Percentiles rank a stretch among this genome's conserved stretches.
These are phyloP conservation scores for Drosophila falleni DNA, from an alignment of 2,888 invertebrate genomes.

Conservation along the genomic window DNA sequence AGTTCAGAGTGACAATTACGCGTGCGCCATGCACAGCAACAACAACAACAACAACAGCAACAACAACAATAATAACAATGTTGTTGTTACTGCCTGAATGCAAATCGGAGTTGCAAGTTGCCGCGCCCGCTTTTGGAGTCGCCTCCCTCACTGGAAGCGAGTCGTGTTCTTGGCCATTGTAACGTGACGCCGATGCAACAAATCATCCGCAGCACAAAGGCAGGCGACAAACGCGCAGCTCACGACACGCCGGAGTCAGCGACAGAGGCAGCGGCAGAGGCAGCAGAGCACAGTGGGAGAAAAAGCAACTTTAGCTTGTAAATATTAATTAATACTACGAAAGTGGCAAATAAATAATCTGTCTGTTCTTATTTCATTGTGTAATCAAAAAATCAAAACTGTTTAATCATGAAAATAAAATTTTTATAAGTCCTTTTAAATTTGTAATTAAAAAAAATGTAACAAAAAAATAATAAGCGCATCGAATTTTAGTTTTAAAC, in stretches of 20 bases:
- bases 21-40: slow-evolving; percentile 60
- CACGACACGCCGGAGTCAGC: slow-evolving; percentile 65
- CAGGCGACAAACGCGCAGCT: slow-evolving; percentile 82
- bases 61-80: slow-evolving; percentile 27
- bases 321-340: background rate
- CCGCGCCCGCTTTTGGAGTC: slow-evolving; percentile 12
- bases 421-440: too few species aligned
- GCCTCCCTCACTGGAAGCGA: slow-evolving; percentile 19
- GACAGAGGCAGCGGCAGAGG: background rate
- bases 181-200: slow-evolving; percentile 85
- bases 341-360: background rate
- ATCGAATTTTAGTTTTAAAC: too few species aligned
- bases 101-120: slow-evolving; percentile 52
- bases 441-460: too few species aligned
- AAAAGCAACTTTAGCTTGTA: background rate
- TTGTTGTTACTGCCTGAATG: slow-evolving; percentile 48
- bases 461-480: too few species aligned
- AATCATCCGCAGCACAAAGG: slow-evolving; percentile 79
- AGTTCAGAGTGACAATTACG: slow-evolving; percentile 79
- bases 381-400: too few species aligned
- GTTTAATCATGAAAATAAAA: too few species aligned
- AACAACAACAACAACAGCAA: slow-evolving; percentile 37
- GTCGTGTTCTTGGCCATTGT: slow-evolving; percentile 85
- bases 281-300: background rate
- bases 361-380: too few species aligned